A percentile compares a stretch with the other conserved stretches of the same genome.
phyloP scores from a whole-genome alignment of 2,888 invertebrate species.

The Epinotia bilunana region DNA sequence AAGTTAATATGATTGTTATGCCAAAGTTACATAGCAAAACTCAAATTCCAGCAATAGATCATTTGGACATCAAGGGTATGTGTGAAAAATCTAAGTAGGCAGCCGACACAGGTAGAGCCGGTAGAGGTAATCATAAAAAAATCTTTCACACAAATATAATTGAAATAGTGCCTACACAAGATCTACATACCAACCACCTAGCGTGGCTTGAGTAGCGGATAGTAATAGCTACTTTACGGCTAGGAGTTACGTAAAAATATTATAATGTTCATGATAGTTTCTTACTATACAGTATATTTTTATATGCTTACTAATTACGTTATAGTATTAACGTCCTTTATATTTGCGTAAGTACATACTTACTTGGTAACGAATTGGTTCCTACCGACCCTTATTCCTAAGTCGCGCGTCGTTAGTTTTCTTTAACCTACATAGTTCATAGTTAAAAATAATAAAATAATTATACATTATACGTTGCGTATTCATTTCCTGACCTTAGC shows the following conservation, averaged over 20 bases:
- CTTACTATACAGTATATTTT: too few relatives aligned
- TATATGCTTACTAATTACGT: too few relatives aligned
- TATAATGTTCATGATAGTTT: too few relatives aligned
- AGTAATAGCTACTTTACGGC: background rate
- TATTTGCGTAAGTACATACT: too few relatives aligned
- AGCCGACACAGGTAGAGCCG: background rate
- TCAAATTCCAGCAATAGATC: slow-evolving; percentile 67
- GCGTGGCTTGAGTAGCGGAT: background rate
- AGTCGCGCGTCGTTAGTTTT: background rate
- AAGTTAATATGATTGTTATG: slow-evolving; percentile 72
- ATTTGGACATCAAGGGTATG: slow-evolving; percentile 62
- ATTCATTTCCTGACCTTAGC: slow-evolving; percentile 37
- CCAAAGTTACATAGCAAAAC: slow-evolving; percentile 63
- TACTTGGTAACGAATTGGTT: too few relatives aligned
- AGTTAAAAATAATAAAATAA: slow-evolving; percentile 26
- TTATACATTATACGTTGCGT: slow-evolving; percentile 15
- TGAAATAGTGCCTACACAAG: background rate
- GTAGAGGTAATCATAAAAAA: background rate
- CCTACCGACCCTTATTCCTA: too few relatives aligned
- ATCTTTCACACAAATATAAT: background rate
- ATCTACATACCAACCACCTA: background rate
- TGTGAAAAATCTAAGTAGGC: slow-evolving; percentile 73
- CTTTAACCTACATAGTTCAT: background rate
- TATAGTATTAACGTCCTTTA: too few relatives aligned
- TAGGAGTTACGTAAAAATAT: too few relatives aligned